phyloP scores from a whole-genome alignment of 2,888 invertebrate species.

The Ophioninae sp. region DNA sequence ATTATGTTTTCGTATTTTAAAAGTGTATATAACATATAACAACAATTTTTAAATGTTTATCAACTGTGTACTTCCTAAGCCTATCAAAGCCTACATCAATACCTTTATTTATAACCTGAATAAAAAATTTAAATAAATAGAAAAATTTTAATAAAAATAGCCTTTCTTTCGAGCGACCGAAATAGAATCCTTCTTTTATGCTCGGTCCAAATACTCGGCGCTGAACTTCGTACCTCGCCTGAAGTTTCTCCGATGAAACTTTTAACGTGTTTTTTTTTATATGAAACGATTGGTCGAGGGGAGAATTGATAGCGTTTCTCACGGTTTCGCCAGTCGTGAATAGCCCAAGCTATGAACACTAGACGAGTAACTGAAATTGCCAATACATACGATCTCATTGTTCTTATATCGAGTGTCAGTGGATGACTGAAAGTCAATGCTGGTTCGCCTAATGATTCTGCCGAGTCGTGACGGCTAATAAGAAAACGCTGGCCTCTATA shows the following conservation, averaged over 20 bases:
- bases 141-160: no score
- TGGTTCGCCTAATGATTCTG: slow-evolving; percentile 71
- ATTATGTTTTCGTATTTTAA: no score
- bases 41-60: no score
- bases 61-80: no score
- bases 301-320: not conserved
- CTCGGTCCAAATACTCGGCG: not conserved
- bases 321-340: not conserved
- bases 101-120: no score
- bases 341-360: not conserved
- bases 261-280: not conserved
- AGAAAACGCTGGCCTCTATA: slow-evolving; percentile 58
- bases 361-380: not conserved
- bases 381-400: slow-evolving; percentile 2
- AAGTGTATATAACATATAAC: no score
- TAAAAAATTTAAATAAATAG: no score
- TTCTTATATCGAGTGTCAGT: slow-evolving; percentile 4
- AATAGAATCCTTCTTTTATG: no score
- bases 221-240: not conserved
- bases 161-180: no score
- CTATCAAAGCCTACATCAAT: no score
- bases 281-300: not conserved
- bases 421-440: slow-evolving; percentile 26
- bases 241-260: not conserved
- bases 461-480: slow-evolving; percentile 75